Conservation (phyloP, 1,140 invertebrate species). For the Phocides pigmalion region DNA sequence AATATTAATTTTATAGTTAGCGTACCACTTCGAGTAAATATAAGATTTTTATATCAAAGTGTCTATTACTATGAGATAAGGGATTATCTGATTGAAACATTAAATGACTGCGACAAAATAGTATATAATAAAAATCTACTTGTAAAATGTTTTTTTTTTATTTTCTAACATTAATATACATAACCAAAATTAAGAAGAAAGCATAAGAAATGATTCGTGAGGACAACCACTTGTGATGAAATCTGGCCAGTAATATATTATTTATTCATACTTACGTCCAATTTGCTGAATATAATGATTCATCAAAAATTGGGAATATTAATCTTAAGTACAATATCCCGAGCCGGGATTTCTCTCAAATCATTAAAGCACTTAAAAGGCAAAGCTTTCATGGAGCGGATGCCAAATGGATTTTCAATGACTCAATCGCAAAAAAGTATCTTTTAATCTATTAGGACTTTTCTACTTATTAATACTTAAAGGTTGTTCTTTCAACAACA, state of each 20-base stretch:
- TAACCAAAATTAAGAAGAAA: background rate
- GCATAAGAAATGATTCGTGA: background rate
- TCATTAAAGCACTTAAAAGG: constrained; percentile 67
- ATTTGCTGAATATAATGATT: constrained; percentile 49
- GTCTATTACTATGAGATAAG: too few species aligned
- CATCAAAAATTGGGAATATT: constrained; percentile 38
- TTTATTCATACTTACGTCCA: constrained; percentile 31
- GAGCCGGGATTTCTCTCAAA: constrained; percentile 47
- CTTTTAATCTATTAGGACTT: constrained; percentile 11
- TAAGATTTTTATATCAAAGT: too few species aligned
- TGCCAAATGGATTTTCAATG: constrained; percentile 61
- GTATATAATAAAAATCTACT: too few species aligned
- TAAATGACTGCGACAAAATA: too few species aligned
- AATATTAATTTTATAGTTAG: too few species aligned
- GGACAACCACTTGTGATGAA: constrained; percentile 1
- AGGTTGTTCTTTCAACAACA: too few species aligned
- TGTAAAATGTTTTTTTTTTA: too few species aligned
- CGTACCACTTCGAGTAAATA: too few species aligned
- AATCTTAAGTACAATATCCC: constrained; percentile 21
- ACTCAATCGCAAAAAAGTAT: constrained; percentile 33
- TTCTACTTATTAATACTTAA: background rate
- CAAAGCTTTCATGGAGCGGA: constrained; percentile 51
- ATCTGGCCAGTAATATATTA: constrained; percentile 21
- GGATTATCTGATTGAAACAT: too few species aligned
- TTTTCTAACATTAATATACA: background rate